A percentile compares a stretch with the other conserved stretches of the same genome.
These are phyloP conservation scores for Platygyra sinensis DNA, from an alignment of 64 coral and sea anemone genomes.

Conservation along the genomic window DNA sequence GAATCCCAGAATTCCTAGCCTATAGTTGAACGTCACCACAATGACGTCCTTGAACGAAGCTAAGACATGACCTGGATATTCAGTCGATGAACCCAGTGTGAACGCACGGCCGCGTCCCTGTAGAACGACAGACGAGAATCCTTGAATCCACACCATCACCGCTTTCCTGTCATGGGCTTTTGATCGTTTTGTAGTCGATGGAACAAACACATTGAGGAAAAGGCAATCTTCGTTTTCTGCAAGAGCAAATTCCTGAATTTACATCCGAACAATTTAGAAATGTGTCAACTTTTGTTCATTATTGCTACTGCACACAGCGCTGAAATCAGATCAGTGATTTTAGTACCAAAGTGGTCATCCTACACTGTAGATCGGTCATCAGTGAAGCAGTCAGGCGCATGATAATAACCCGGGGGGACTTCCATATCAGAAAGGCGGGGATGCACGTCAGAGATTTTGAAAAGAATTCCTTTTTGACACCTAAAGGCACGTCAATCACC, in stretches of 20 bases:
- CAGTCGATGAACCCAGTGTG: background rate
- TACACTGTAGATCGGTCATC: no score
- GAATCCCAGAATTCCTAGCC: slow-evolving; percentile 36
- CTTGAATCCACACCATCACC: slow-evolving; percentile 65
- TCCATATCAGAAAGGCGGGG: no score
- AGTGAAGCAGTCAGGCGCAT: no score
- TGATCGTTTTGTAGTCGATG: background rate
- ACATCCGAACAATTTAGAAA: background rate
- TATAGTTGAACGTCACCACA: slow-evolving; percentile 60
- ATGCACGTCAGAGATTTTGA: no score
- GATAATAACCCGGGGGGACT: no score
- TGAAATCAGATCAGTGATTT: no score
- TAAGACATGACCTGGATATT: slow-evolving; percentile 14
- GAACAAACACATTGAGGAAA: background rate
- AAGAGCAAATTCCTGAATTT: background rate
- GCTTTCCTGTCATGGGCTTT: background rate
- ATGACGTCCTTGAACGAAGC: slow-evolving; percentile 49
- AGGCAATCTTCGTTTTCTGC: slow-evolving; percentile 2
- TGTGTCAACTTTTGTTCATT: background rate
- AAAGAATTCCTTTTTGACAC: no score
- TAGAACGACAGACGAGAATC: no score
- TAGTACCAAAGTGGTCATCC: no score
- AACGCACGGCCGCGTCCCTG: background rate
- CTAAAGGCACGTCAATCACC: no score
- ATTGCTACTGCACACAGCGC: no score